Conservation (phyloP, 2,888 invertebrate species). For the Hydrotaea cyrtoneurina region DNA sequence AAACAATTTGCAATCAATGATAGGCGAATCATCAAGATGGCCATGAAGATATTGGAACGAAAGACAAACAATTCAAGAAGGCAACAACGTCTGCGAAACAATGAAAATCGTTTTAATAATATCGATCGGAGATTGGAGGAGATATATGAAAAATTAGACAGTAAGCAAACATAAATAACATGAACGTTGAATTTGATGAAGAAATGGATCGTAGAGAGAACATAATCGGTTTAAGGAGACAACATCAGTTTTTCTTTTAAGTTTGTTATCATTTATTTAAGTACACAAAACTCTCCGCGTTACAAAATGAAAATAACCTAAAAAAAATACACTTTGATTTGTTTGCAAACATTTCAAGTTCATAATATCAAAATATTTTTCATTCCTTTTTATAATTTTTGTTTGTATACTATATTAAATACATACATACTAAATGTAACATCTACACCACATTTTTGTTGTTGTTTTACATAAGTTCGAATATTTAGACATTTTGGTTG, state of each 20-base stretch:
- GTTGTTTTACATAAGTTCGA: neutral
- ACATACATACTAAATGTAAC: neutral
- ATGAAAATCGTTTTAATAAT: conserved; percentile 73
- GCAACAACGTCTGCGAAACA: conserved; percentile 72
- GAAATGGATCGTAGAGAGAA: too few species aligned
- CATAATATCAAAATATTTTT: conserved; percentile 19
- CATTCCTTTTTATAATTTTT: neutral
- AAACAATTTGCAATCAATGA: conserved; percentile 75
- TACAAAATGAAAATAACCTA: neutral
- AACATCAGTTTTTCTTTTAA: too few species aligned
- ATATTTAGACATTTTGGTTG: too few species aligned
- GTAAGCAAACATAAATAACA: too few species aligned
- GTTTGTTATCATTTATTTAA: neutral
- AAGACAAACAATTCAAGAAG: conserved; percentile 79
- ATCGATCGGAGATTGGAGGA: conserved; percentile 75
- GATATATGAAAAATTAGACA: neutral
- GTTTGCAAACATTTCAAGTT: neutral
- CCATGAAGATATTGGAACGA: conserved; percentile 82
- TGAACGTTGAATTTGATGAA: too few species aligned
- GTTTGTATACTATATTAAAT: neutral
- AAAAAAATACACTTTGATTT: neutral
- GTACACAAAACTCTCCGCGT: neutral
- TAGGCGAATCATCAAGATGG: conserved; percentile 83
- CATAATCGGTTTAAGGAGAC: too few species aligned
- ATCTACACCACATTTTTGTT: neutral